These are phyloP conservation scores for Drosophila parabipectinata DNA, from an alignment of 1,140 invertebrate species.

Conservation along the genomic window DNA sequence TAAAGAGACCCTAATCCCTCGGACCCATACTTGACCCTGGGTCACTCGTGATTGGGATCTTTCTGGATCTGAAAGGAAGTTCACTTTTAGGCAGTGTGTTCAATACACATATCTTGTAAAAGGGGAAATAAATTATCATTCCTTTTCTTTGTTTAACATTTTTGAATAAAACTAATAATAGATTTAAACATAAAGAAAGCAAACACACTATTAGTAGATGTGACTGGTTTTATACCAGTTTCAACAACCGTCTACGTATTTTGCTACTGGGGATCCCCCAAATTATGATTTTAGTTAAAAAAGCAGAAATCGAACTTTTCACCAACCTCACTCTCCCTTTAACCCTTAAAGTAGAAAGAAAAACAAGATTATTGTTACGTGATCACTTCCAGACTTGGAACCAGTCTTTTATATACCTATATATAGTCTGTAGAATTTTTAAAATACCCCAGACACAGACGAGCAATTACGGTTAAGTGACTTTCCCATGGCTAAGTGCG, in stretches of 20 bases:
- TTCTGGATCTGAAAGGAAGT: background rate
- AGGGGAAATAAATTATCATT: background rate
- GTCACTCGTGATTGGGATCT: constrained; percentile 22
- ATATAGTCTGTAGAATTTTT: background rate
- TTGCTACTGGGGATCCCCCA: background rate
- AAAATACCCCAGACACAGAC: constrained; percentile 15
- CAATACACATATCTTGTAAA: background rate
- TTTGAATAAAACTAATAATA: background rate
- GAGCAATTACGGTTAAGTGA: constrained; percentile 39
- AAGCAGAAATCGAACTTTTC: background rate
- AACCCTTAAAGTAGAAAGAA: background rate
- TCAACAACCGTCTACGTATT: background rate
- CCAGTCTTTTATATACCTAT: background rate
- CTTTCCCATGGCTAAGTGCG: constrained; percentile 18
- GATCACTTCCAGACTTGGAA: constrained; percentile 13
- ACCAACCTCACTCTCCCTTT: background rate
- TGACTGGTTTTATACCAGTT: constrained; percentile 4
- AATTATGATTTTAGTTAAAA: background rate
- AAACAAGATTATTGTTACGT: constrained; percentile 14
- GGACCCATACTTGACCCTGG: background rate
- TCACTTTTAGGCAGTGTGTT: background rate
- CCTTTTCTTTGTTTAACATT: background rate
- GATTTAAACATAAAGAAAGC: background rate
- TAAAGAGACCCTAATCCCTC: background rate
- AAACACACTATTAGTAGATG: background rate